phyloP scores from a whole-genome alignment of 1,140 invertebrate species.

The Lepidurus apus region DNA sequence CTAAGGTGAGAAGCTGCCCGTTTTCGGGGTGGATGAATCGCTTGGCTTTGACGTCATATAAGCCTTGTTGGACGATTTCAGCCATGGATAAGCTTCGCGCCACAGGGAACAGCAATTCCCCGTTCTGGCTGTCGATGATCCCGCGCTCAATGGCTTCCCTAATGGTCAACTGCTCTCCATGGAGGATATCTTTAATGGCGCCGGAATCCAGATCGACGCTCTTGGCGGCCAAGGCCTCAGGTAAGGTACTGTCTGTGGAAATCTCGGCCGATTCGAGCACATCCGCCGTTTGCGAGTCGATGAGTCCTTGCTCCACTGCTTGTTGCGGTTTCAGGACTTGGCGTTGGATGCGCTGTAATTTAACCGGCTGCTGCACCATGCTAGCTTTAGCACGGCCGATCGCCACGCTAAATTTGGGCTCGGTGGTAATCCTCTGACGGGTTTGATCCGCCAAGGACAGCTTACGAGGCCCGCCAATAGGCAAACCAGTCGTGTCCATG shows the following conservation, averaged over 20 bases:
- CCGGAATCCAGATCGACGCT: conserved; percentile 69
- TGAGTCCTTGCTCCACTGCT: conserved; percentile 63
- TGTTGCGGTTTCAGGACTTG: conserved; percentile 58
- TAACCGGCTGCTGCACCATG: conserved; percentile 48
- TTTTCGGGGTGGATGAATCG: conserved; percentile 88
- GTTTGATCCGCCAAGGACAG: conserved; percentile 54
- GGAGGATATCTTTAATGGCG: conserved; percentile 72
- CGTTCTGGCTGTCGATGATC: conserved; percentile 68
- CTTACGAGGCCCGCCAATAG: conserved; percentile 44
- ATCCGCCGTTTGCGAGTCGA: conserved; percentile 65
- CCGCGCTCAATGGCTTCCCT: conserved; percentile 77
- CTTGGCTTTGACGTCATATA: conserved; percentile 67
- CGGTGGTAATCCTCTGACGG: conserved; percentile 54
- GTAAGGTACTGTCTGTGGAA: conserved; percentile 55
- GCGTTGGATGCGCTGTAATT: conserved; percentile 71
- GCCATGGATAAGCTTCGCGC: conserved; percentile 73
- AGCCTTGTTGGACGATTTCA: conserved; percentile 72
- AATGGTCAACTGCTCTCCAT: conserved; percentile 69
- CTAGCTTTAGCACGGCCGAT: conserved; percentile 51
- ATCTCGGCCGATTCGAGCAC: conserved; percentile 59
- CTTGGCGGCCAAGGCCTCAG: conserved; percentile 68
- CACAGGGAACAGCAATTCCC: conserved; percentile 71
- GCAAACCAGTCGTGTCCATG: conserved; percentile 42
- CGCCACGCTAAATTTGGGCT: conserved; percentile 62
- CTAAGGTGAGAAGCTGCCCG: conserved; percentile 63